A percentile compares a stretch with the other conserved stretches of the same genome.
Conservation (phyloP, 1,140 invertebrate species). For the Saccostrea echinata region DNA sequence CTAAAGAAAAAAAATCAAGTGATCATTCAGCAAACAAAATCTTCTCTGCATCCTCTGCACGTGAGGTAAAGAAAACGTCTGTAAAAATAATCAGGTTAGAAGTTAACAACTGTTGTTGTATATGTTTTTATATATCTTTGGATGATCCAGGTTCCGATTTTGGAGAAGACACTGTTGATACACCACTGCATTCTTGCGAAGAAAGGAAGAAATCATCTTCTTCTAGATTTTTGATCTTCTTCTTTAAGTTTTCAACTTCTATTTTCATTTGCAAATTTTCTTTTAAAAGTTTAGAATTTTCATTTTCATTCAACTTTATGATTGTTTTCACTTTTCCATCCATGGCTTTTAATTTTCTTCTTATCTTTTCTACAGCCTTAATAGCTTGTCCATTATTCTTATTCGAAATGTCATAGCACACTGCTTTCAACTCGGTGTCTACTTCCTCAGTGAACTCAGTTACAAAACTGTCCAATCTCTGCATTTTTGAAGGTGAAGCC, state of each 20-base stretch:
- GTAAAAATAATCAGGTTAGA: too few relatives aligned
- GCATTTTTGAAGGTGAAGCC: not conserved
- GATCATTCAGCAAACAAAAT: too few relatives aligned
- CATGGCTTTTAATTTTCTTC: conserved; percentile 21
- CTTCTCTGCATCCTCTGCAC: too few relatives aligned
- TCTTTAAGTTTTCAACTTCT: conserved; percentile 1
- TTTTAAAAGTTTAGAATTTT: conserved; percentile 6
- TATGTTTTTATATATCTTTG: too few relatives aligned
- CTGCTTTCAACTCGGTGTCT: not conserved
- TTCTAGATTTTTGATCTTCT: not conserved
- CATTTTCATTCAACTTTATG: not conserved
- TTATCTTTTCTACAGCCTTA: not conserved
- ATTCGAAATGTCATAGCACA: not conserved
- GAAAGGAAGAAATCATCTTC: conserved; percentile 17
- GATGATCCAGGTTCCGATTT: too few relatives aligned
- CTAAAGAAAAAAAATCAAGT: too few relatives aligned
- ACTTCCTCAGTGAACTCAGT: not conserved
- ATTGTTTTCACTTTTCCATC: conserved; percentile 19
- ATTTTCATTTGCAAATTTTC: conserved; percentile 13
- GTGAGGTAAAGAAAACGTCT: too few relatives aligned
- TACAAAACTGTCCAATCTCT: not conserved
- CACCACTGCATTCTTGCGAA: not conserved
- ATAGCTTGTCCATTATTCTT: conserved; percentile 2
- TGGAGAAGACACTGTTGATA: too few relatives aligned
- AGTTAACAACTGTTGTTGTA: too few relatives aligned